Base-by-base conservation (phyloP, 2,888 invertebrate genomes). In the Trichogramma evanescens region DNA sequence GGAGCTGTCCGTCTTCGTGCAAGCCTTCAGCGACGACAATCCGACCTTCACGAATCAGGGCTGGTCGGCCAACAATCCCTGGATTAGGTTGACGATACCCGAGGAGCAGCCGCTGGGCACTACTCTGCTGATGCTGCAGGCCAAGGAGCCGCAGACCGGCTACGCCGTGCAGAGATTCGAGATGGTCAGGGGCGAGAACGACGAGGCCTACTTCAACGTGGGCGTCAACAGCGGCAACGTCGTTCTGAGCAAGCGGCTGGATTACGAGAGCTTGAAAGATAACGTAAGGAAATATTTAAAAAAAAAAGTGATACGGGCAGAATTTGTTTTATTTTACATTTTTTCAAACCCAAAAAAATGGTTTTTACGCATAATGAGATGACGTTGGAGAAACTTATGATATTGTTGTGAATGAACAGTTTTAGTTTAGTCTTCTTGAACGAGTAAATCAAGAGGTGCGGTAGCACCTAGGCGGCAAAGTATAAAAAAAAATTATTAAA, bases 71-170 rank as follows among this genome's bases (percentile, higher is more conserved):
- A 83, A 86, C 0, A 85, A 86, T 66, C 87, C 89, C 0, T 78
- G 84, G 0, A 86, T 91, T 42, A 82, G 84, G 55, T 81, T 88
- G 2, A 83, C 82, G 59, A 81, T 91, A 6, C 87, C 87, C 60
- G 91, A 92, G 75, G 91, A 91, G 73, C 86, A 88, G 71, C 87
- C 89, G 0, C 82, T 89, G 13, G 89, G 88, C 1, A 87, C 88
- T 51, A 86, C 86, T 0, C 78, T 91, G 1, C 78, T 89, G 10
- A 84, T 86, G 63, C 71, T 89, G 4, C 82, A 83, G 65, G 89
- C 89, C 0, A 86, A 86, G 73, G 90, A 90, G 74, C 88, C 89
- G 0, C 78, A 86, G 2, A 85, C 85, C 0, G 83, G 85, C 1
- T 82, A 84, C 66, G 74, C 84, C 0, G 82, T 88, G 7, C 83